These are phyloP conservation scores for Heliconius ismenius DNA, from an alignment of 2,888 invertebrate species.

Conservation along the genomic window DNA sequence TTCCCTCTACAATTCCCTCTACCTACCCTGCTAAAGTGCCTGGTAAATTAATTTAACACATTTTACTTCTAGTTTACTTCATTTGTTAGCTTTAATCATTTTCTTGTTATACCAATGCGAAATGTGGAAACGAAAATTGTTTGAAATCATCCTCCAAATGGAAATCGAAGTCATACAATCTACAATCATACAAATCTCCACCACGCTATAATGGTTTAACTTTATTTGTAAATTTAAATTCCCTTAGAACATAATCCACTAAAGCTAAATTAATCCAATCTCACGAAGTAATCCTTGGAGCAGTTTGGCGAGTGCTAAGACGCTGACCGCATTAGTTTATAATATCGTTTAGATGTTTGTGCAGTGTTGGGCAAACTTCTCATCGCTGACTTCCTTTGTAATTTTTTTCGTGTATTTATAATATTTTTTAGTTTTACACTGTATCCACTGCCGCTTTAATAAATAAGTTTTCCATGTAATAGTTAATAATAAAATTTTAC, in stretches of 20 bases:
- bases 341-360: slow-evolving; percentile 24
- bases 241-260: slow-evolving; percentile 10
- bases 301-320: slow-evolving; percentile 24
- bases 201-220: neutral
- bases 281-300: slow-evolving; percentile 18
- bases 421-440: too few relatives aligned
- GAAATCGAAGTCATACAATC: neutral
- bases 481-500: neutral
- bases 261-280: slow-evolving; percentile 24
- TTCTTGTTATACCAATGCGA: too few relatives aligned
- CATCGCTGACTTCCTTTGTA: neutral
- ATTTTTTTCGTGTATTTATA: too few relatives aligned
- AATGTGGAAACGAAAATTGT: neutral
- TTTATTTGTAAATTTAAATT: slow-evolving; percentile 12
- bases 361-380: neutral
- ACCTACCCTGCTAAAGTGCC: too few relatives aligned
- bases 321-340: slow-evolving; percentile 28
- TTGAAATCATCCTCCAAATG: neutral
- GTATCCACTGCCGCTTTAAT: too few relatives aligned
- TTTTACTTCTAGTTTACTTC: too few relatives aligned
- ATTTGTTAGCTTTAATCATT: too few relatives aligned
- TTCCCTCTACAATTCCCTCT: too few relatives aligned
- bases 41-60: too few relatives aligned
- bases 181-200: neutral
- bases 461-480: neutral